These are phyloP conservation scores for Tetragnatha versicolor DNA, from an alignment of 1,140 invertebrate species.

Conservation along the genomic window DNA sequence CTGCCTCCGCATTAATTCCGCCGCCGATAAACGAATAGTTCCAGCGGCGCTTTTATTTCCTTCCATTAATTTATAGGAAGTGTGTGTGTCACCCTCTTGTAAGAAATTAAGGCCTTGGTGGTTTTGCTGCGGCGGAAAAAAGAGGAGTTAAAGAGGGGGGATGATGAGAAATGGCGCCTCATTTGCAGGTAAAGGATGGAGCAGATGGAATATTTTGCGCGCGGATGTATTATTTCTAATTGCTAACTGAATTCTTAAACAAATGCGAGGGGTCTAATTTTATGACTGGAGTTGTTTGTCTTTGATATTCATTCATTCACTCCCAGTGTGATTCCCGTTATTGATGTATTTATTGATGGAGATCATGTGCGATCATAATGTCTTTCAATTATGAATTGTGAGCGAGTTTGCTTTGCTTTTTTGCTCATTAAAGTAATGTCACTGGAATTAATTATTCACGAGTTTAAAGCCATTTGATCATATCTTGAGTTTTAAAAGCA, in stretches of 20 bases:
- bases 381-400: too few species aligned
- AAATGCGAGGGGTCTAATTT: too few species aligned
- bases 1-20: slow-evolving; percentile 50
- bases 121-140: neutral
- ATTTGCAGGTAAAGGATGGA: slow-evolving; percentile 12
- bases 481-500: too few species aligned
- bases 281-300: too few species aligned
- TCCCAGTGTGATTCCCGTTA: too few species aligned
- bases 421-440: too few species aligned
- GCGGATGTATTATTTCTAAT: slow-evolving; percentile 33
- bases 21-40: slow-evolving; percentile 50
- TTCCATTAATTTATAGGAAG: slow-evolving; percentile 49
- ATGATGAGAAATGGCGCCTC: slow-evolving; percentile 38
- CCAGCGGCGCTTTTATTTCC: slow-evolving; percentile 27
- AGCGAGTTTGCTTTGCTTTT: too few species aligned
- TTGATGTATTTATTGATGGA: too few species aligned
- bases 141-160: neutral
- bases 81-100: slow-evolving; percentile 33
- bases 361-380: too few species aligned
- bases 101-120: slow-evolving; percentile 3
- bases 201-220: slow-evolving; percentile 30
- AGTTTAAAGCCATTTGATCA: too few species aligned
- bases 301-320: too few species aligned
- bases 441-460: too few species aligned
- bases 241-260: slow-evolving; percentile 40